Base-by-base conservation (phyloP, 2,113 vertebrate species). In the Crotalus tigris region DNA sequence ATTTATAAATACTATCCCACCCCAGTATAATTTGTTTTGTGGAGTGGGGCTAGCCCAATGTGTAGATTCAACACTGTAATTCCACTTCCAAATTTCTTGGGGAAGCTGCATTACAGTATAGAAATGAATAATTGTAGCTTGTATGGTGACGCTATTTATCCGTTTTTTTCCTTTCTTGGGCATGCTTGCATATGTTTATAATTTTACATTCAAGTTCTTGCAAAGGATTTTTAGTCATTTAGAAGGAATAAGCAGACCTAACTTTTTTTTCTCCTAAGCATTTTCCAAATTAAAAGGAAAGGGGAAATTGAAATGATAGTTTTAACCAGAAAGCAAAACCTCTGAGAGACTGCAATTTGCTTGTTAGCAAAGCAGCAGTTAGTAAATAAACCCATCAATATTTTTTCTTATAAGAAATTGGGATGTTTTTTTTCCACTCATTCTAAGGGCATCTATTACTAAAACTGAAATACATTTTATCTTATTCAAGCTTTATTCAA, bases 261-360 rank as follows among this genome's bases (percentile, higher is more conserved):
- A 3, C 88, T 91, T 13, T 0, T 0, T 55, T 94, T 24, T 23
- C n/a, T 69, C 33, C 55, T 75, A 92, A 75, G 93, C 91, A 85
- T 87, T 94, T 75, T 92, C 93, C 92, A 1, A 54, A 95, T 93
- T 92, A 9, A 49, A 57, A 1, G 19, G 89, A 90, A 33, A 57
- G 17, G 10, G 33, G 29, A 53, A 21, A 94, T 95, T 0, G 93
- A 95, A 89, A 96, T 19, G 8, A 89, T 54, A 91, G 93, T 17
- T 94, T 96, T 92, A 94, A 95, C 94, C 93, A 94, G 94, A 96
- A 97, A 95, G 96, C 95, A 96, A 95, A 96, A 95, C 61, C 61
- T 93, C 94, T 89, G 93, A 91, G 75, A 81, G 64, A 95, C 86
- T 94, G 49, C 5, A 29, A 54, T 51, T 64, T 93, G 88, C 17